phyloP scores from a whole-genome alignment of 2,113 vertebrate species.

The Catharus fuscescens region DNA sequence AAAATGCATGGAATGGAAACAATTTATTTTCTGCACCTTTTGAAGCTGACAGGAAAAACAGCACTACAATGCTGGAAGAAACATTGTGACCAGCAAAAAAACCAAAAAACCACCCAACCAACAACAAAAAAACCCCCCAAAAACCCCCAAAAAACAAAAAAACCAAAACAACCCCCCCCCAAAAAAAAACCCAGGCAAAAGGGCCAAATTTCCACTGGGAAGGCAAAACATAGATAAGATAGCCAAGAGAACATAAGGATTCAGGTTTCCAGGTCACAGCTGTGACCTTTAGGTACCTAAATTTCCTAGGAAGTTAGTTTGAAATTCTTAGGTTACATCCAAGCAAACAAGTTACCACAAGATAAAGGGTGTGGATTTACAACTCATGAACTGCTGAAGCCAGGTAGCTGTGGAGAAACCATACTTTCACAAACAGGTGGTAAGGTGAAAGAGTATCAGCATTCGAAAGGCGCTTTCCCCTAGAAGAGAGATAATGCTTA shows the following conservation, averaged over 20 bases:
- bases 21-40: not conserved
- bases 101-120: not conserved
- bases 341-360: not conserved
- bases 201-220: not conserved
- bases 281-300: not conserved
- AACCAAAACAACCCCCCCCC: not conserved
- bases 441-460: not conserved
- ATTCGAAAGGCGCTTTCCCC: not conserved
- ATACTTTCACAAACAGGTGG: not conserved
- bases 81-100: not conserved
- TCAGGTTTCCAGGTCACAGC: not conserved
- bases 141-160: not conserved
- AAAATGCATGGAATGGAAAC: slow-evolving; percentile 5
- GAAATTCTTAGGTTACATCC: slow-evolving; percentile 4
- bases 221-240: not conserved
- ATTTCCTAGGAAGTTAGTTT: not conserved
- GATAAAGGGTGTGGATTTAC: not conserved
- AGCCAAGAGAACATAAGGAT: not conserved
- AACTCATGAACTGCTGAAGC: not conserved
- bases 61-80: not conserved
- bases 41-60: slow-evolving; percentile 4
- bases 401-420: not conserved
- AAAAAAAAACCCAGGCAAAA: not conserved
- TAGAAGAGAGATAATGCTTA: not conserved
- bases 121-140: not conserved